These are phyloP conservation scores for Tuta absoluta DNA, from an alignment of 2,888 invertebrate species.

Conservation along the genomic window DNA sequence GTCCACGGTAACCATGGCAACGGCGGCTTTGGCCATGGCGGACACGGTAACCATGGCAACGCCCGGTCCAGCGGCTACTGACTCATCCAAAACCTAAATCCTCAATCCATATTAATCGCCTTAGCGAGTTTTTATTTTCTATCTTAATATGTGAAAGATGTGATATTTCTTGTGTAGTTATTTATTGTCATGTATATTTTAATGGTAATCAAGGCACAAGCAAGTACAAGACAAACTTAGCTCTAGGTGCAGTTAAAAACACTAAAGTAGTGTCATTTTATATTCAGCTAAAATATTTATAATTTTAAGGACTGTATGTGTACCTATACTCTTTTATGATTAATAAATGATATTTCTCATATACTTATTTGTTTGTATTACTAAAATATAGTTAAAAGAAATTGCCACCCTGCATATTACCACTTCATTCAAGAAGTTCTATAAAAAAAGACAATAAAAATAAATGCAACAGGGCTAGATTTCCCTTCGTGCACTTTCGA, in stretches of 20 bases:
- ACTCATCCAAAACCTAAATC: slow-evolving; percentile 29
- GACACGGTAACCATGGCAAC: slow-evolving; percentile 43
- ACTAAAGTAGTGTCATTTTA: slow-evolving; percentile 27
- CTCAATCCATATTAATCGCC: slow-evolving; percentile 9
- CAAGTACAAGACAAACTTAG: slow-evolving; percentile 36
- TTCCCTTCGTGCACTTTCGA: too few species aligned
- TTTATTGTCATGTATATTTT: slow-evolving; percentile 33
- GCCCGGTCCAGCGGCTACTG: slow-evolving; percentile 33
- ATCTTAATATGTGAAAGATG: slow-evolving; percentile 16
- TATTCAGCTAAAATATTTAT: not conserved
- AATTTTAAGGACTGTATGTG: not conserved
- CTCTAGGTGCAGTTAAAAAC: slow-evolving; percentile 36
- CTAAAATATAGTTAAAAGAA: not conserved
- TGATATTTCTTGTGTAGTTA: slow-evolving; percentile 33
- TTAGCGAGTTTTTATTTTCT: not conserved
- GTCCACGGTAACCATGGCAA: slow-evolving; percentile 41
- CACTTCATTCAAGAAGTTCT: too few species aligned
- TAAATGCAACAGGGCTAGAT: too few species aligned
- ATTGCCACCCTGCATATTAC: too few species aligned
- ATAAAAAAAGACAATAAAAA: too few species aligned
- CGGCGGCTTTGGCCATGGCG: slow-evolving; percentile 54
- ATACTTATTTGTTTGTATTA: not conserved
- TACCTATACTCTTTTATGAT: not conserved
- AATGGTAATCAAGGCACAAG: slow-evolving; percentile 34
- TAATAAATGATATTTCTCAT: not conserved